phyloP scores from a whole-genome alignment of 2,113 vertebrate genomes.

The Tricholaema leucomelas region DNA sequence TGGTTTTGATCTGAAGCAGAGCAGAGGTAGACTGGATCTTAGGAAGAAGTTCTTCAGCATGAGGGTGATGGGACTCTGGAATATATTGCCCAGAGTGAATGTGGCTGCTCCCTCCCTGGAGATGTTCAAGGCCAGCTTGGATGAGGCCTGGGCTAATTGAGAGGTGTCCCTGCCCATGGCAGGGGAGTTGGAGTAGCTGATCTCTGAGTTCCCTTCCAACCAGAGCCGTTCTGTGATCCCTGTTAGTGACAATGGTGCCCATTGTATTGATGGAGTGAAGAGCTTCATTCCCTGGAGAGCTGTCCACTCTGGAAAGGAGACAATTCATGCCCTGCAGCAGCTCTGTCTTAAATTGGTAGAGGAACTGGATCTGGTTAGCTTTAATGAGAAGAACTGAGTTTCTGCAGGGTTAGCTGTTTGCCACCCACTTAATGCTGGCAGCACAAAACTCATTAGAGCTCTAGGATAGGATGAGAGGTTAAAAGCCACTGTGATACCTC shows the following conservation, averaged over 20 bases:
- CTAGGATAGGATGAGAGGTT: neutral
- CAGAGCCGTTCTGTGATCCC: too few species aligned
- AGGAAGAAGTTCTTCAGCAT: too few species aligned
- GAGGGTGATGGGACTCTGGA: too few species aligned
- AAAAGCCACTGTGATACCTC: neutral
- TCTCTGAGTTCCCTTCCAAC: too few species aligned
- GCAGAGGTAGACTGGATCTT: too few species aligned
- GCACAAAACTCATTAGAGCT: neutral
- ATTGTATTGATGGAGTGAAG: neutral
- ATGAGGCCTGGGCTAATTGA: too few species aligned
- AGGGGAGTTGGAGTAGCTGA: too few species aligned
- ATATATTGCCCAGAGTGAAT: too few species aligned
- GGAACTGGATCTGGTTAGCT: neutral
- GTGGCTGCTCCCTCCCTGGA: too few species aligned
- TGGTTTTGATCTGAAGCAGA: too few species aligned
- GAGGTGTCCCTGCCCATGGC: too few species aligned
- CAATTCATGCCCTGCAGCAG: neutral
- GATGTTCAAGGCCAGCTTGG: too few species aligned
- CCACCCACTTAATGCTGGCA: neutral
- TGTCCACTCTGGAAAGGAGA: neutral
- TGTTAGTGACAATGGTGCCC: fast-evolving
- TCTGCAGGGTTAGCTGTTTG: neutral
- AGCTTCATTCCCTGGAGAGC: neutral
- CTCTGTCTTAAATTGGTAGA: neutral
- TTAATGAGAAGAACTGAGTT: neutral